phyloP scores from a whole-genome alignment of 1,140 invertebrate genomes.

The Rhopalosiphum padi region DNA sequence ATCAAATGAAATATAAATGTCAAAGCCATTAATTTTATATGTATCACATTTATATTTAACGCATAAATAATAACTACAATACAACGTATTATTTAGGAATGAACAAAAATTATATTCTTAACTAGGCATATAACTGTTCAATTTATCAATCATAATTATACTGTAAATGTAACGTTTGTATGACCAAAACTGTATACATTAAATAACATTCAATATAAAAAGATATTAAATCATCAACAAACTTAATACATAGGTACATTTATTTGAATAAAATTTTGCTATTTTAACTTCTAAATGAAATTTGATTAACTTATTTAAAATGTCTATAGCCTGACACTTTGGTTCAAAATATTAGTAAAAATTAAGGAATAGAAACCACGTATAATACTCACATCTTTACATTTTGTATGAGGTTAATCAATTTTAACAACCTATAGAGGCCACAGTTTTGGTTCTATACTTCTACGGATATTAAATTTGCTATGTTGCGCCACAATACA shows the following conservation, averaged over 20 bases:
- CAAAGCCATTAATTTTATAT: background rate
- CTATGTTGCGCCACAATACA: background rate
- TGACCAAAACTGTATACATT: too few relatives aligned
- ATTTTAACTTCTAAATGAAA: background rate
- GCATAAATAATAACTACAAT: background rate
- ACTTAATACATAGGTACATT: too few relatives aligned
- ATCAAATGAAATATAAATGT: background rate
- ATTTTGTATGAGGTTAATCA: slow-evolving; percentile 1
- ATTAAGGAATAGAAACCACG: background rate
- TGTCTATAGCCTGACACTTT: background rate
- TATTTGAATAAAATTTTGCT: too few relatives aligned
- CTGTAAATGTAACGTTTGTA: too few relatives aligned
- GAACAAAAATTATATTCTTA: too few relatives aligned
- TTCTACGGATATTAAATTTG: slow-evolving; percentile 21
- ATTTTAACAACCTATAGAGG: background rate
- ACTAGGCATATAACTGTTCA: too few relatives aligned
- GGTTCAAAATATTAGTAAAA: background rate
- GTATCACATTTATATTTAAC: background rate
- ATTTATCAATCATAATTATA: too few relatives aligned
- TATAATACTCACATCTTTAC: background rate
- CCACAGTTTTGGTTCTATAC: background rate
- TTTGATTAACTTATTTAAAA: background rate
- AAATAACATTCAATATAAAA: too few relatives aligned
- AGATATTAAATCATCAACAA: too few relatives aligned
- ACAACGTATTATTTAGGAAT: background rate